Base-by-base conservation (phyloP, 2,888 invertebrate species). In the Cephus pygmeus region DNA sequence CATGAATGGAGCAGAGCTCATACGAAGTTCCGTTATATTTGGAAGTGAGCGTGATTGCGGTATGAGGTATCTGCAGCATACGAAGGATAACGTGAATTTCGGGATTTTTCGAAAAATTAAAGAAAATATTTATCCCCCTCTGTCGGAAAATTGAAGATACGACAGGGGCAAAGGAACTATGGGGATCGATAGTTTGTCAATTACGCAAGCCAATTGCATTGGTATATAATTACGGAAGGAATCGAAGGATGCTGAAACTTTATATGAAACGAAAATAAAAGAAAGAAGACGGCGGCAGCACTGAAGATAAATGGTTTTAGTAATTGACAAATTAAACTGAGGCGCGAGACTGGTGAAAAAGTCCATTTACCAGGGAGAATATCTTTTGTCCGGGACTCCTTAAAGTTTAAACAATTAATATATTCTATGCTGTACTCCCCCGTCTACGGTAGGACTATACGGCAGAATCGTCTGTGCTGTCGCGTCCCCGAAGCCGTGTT, bases 151-250 rank as follows among this genome's bases (percentile, higher is more conserved):
- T 2, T 56, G 9, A 23, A 9, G 23, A 23, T 56, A 56, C 30
- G 79, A 56, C 68, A 76, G n/a, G 36, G 69, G 75, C 34, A 78
- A 34, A 56, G 69, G 74, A 35, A 33, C 75, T 34, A 69, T 34
- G 69, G n/a, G 77, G 75, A 35, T 73, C n/a, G 76, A 15, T 35
- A 34, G 73, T 31, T 69, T 30, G 56, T 79, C 76, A 82, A 82
- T 81, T 81, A 80, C 81, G 82, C 15, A 83, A 83, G 82, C 84
- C 83, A 84, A 85, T 85, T 84, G 83, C 85, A 79, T 80, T 81
- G 82, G 79, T 79, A 83, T 80, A 31, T 15, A 40, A 11, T 23
- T 56, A 35, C 31, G 56, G 76, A 34, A 36, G 77, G 33, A 73
- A 69, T 35, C 35, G 73, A 76, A 76, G 73, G 74, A 79, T 34